Evolutionary conservation across 2,113 vertebrate genomes (phyloP).

Genomic region (Ochotona princeps): DNA sequence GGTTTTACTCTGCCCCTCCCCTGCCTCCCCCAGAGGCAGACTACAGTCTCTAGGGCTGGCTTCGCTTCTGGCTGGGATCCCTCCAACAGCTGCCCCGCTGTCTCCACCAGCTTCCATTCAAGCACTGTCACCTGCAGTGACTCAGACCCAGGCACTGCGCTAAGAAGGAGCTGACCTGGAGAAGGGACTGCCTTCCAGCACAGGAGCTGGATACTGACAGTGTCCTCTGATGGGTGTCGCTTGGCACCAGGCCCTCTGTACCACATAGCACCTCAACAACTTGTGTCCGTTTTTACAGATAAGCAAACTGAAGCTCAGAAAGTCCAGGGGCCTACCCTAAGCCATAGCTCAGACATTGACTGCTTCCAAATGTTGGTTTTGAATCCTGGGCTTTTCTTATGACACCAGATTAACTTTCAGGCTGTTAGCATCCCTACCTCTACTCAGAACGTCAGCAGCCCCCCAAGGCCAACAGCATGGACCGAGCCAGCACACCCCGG

Average conservation of each 20-base stretch:
- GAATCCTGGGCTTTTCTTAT: background rate
- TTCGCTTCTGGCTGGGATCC: background rate
- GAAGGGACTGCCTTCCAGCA: background rate
- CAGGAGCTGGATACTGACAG: background rate
- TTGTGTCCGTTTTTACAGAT: slow-evolving; percentile 28
- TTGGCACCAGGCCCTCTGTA: background rate
- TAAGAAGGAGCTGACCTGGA: background rate
- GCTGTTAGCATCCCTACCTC: background rate
- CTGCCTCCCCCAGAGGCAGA: background rate
- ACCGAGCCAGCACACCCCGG: background rate
- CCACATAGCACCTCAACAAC: background rate
- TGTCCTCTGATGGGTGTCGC: background rate
- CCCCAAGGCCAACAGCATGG: background rate
- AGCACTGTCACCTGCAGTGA: background rate
- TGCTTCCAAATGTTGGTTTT: background rate
- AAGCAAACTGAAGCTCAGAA: background rate
- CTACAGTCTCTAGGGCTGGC: background rate
- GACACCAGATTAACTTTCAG: background rate
- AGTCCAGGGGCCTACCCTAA: background rate
- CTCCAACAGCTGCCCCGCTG: background rate
- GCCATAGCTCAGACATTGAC: background rate
- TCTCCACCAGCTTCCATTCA: background rate
- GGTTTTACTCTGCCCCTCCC: background rate
- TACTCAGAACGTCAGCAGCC: background rate
- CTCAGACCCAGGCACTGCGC: background rate